Percentiles rank a stretch among this genome's conserved stretches.
Conservation (phyloP, 2,113 vertebrate species). For the Cathartes aura region DNA sequence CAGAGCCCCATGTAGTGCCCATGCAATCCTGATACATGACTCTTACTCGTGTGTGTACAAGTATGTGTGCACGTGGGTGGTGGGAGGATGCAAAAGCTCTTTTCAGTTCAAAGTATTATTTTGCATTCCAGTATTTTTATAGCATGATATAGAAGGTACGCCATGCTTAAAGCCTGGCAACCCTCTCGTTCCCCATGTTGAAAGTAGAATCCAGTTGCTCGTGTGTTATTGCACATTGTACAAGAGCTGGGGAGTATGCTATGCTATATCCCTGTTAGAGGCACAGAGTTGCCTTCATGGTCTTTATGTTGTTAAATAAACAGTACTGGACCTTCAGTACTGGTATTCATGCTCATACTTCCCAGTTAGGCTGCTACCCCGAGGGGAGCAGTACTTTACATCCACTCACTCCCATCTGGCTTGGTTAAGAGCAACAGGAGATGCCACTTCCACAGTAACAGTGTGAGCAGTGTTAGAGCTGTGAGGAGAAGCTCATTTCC, state of each 20-base stretch:
- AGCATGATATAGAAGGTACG: rapidly evolving
- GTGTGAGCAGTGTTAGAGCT: neutral
- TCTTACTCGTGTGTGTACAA: neutral
- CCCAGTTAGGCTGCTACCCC: neutral
- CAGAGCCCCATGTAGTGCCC: rapidly evolving
- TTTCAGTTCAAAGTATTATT: neutral
- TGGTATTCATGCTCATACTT: neutral
- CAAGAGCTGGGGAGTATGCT: neutral
- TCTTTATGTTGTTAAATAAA: neutral
- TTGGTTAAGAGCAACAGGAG: neutral
- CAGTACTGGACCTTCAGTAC: neutral
- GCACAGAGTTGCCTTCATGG: neutral
- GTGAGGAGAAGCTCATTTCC: neutral
- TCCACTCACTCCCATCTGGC: neutral
- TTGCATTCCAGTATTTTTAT: neutral
- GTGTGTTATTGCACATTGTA: rapidly evolving
- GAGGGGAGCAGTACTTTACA: neutral
- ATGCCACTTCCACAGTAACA: neutral
- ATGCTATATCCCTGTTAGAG: neutral
- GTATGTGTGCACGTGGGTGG: rapidly evolving
- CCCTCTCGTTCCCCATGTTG: neutral
- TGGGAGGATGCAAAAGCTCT: neutral
- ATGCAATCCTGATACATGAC: rapidly evolving
- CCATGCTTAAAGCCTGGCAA: neutral
- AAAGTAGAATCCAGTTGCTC: neutral